Base-by-base conservation (phyloP, 1,140 invertebrate species). In the Drosophila nebulosa region DNA sequence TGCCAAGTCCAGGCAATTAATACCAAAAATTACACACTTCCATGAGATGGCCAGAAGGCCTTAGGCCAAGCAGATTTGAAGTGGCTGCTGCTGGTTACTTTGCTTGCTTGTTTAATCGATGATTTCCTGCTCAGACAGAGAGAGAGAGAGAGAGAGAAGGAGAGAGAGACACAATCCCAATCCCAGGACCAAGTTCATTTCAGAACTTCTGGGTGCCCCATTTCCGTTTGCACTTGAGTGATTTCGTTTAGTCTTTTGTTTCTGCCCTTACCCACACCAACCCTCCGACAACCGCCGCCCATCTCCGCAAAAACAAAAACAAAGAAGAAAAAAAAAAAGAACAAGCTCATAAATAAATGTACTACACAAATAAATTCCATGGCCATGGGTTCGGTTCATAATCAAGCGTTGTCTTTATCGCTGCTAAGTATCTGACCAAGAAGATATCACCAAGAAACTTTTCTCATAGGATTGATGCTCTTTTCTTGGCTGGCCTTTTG, bases 301-400 rank as follows among this genome's bases (percentile, higher is more conserved):
- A 46, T 30, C 27, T 30, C 27, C 7, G 14, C 12, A 39, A n/a
- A n/a, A 36, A 36, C 12, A 36, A 4, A 12, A 35, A 2, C 10
- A 35, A 35, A 35, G 12, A 35, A 2, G 0, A 14, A 16, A 42
- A 16, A 42, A 18, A 42, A 18, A 6, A 64, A 57, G 64, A 78
- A 86, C 83, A 86, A 79, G 75, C 83, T 88, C 83, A 86, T 86
- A 86, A 86, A 86, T 86, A 86, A 86, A 88, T 88, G 75, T 73
- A 83, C 68, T 74, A 73, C 73, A 79, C 84, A 86, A 86, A 86
- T 86, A 86, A 86, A 86, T 86, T 86, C 83, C 75, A 55, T 51
- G 58, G 51, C 71, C 83, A 62, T 74, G 74, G 74, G 65, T 61
- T 79, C 69, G 70, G 56, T 78, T 81, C 83, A 86, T 86, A 88